phyloP scores from a whole-genome alignment of 2,113 vertebrate genomes.

The Pholis gunnellus region DNA sequence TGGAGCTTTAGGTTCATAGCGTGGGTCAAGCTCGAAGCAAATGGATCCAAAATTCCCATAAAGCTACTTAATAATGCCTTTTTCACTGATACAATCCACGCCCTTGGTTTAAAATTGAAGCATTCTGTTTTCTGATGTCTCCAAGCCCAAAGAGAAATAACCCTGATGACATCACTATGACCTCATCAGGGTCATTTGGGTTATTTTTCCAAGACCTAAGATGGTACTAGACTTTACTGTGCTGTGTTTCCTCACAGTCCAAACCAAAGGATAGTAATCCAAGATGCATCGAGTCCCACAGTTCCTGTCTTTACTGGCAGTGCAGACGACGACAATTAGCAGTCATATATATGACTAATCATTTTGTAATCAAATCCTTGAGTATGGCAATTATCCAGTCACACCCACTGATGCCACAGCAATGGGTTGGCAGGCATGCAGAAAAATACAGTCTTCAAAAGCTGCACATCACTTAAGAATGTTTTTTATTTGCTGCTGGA shows the following conservation, averaged over 20 bases:
- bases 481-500: slow-evolving; percentile 58
- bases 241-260: not conserved
- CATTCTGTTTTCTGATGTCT: not conserved
- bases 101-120: not conserved
- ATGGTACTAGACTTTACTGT: not conserved
- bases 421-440: not conserved
- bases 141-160: not conserved
- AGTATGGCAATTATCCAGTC: slow-evolving; percentile 5
- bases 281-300: not conserved
- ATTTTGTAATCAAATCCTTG: slow-evolving; percentile 22
- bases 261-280: not conserved
- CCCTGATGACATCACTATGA: not conserved
- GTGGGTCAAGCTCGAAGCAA: not conserved
- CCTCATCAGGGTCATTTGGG: not conserved
- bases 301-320: not conserved
- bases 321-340: slow-evolving; percentile 31
- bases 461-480: slow-evolving; percentile 42
- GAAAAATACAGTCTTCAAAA: slow-evolving; percentile 23
- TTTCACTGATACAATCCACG: not conserved
- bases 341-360: slow-evolving; percentile 32
- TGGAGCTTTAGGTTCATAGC: not conserved
- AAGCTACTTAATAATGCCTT: not conserved
- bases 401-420: slow-evolving; percentile 20
- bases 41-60: not conserved
- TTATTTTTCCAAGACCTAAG: slow-evolving; percentile 1